A percentile compares a stretch with the other conserved stretches of the same genome.
These are phyloP conservation scores for Daktulosphaira vitifoliae DNA, from an alignment of 1,140 invertebrate species.

Conservation along the genomic window DNA sequence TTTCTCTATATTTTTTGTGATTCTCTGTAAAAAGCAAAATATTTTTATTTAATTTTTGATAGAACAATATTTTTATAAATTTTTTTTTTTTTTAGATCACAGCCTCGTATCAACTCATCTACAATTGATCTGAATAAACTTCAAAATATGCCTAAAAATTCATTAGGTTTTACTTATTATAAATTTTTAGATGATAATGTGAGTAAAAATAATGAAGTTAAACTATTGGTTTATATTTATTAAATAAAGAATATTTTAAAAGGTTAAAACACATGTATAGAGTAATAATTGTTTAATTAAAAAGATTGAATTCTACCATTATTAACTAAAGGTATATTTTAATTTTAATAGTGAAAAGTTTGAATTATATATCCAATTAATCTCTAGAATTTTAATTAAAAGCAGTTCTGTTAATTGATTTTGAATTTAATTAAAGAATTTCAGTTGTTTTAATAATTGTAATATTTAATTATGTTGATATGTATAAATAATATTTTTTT, in stretches of 20 bases:
- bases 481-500: conserved; percentile 44
- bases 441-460: too few species aligned
- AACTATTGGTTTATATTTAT: background rate
- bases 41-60: conserved; percentile 4
- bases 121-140: conserved; percentile 71
- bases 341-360: too few species aligned
- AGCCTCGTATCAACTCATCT: conserved; percentile 76
- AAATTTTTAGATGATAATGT: conserved; percentile 73
- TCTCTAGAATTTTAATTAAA: conserved; percentile 29
- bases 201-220: conserved; percentile 39
- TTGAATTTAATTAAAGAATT: background rate
- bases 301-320: conserved; percentile 2
- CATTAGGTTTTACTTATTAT: conserved; percentile 74
- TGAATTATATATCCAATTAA: too few species aligned
- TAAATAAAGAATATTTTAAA: too few species aligned
- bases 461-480: conserved; percentile 70
- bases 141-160: conserved; percentile 60
- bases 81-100: conserved; percentile 48
- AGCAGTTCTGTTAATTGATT: background rate
- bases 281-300: too few species aligned
- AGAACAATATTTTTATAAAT: background rate
- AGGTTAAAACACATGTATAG: too few species aligned
- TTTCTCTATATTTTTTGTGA: too few species aligned
- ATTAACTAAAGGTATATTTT: too few species aligned
- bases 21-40: too few species aligned